Conservation (phyloP, 92 coral and sea anemone genomes). For the Diadumene lineata region DNA sequence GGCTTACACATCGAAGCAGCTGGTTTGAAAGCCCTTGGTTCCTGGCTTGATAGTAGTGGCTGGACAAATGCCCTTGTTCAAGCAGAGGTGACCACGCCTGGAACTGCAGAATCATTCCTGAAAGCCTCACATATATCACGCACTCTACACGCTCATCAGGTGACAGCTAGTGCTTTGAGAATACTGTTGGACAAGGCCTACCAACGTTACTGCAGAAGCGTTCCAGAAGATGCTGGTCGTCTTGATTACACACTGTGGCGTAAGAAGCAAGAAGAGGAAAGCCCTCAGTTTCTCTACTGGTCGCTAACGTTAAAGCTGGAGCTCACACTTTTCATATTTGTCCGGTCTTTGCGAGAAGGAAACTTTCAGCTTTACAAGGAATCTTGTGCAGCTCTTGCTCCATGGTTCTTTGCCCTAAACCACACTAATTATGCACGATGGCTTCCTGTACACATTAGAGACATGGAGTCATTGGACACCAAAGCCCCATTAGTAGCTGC, state of each 20-base stretch:
- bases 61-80: slow-evolving; percentile 56
- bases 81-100: slow-evolving; percentile 45
- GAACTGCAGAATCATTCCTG: slow-evolving; percentile 45
- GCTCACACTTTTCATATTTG: too few relatives aligned
- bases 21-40: slow-evolving; percentile 33
- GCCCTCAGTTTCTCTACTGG: slow-evolving; percentile 58
- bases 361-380: too few relatives aligned
- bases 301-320: slow-evolving; percentile 45
- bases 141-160: slow-evolving; percentile 60
- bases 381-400: too few relatives aligned
- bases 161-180: slow-evolving; percentile 50
- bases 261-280: slow-evolving; percentile 20
- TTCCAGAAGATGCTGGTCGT: slow-evolving; percentile 21
- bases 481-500: too few relatives aligned
- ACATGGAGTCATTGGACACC: too few relatives aligned
- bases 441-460: too few relatives aligned
- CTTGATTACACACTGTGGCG: slow-evolving; percentile 33
- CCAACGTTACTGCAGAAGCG: slow-evolving; percentile 28
- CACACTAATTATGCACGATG: too few relatives aligned
- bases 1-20: slow-evolving; percentile 55
- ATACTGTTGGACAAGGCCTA: slow-evolving; percentile 50
- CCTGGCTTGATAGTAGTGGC: slow-evolving; percentile 54
- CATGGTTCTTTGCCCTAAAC: too few relatives aligned
- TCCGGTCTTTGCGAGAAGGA: too few relatives aligned
- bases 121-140: slow-evolving; percentile 55